phyloP scores from a whole-genome alignment of 2,888 invertebrate genomes.

The Halictus ligatus region DNA sequence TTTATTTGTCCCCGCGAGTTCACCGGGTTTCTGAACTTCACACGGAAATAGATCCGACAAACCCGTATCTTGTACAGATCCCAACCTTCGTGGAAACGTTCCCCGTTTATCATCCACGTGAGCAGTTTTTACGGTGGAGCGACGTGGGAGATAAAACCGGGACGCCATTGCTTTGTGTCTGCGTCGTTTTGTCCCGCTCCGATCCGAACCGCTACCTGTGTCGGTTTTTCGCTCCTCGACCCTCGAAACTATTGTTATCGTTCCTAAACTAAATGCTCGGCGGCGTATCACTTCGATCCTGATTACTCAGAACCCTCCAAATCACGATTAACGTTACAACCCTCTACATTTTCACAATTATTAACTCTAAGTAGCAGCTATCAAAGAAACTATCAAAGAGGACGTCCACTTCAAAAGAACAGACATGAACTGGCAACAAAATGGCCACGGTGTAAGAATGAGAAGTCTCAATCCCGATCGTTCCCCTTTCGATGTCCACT shows the following conservation, averaged over 20 bases:
- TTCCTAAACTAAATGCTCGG: background rate
- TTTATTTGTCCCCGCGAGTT: conserved; percentile 2
- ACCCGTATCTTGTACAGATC: conserved; percentile 25
- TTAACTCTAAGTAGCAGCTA: too few species aligned
- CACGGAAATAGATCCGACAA: conserved; percentile 33
- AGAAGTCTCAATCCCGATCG: background rate
- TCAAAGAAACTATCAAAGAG: too few species aligned
- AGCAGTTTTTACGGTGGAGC: conserved; percentile 13
- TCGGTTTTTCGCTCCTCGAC: background rate
- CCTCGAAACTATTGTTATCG: background rate
- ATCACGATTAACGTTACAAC: too few species aligned
- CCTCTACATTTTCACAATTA: background rate
- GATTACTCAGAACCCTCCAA: too few species aligned
- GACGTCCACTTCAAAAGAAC: background rate
- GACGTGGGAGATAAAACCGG: conserved; percentile 27
- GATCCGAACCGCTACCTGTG: background rate
- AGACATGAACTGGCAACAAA: too few species aligned
- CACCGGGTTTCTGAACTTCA: conserved; percentile 21
- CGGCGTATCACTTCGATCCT: too few species aligned
- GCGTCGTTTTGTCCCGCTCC: background rate
- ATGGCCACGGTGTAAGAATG: too few species aligned
- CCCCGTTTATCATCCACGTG: conserved; percentile 26
- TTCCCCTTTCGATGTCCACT: background rate
- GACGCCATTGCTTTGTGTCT: background rate
- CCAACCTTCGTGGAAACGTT: conserved; percentile 14